Conservation (phyloP, 2,797 vertebrate genomes). For the Ispidina picta region DNA sequence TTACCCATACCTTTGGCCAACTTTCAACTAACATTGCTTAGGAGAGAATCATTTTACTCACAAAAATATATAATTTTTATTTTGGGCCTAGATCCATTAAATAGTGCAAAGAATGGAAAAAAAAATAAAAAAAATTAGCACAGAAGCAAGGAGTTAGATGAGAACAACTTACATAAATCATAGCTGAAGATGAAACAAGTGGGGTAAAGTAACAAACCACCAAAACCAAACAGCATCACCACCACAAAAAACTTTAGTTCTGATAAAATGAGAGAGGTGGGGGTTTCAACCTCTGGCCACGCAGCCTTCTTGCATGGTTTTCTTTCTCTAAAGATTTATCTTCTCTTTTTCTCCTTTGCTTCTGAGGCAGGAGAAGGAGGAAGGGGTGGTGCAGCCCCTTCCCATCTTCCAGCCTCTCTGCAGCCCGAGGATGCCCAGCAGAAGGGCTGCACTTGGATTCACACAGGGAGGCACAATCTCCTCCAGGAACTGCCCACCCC, state of each 20-base stretch:
- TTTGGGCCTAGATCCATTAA: background rate
- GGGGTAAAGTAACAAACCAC: too few species aligned
- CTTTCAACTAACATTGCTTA: background rate
- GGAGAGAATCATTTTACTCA: background rate
- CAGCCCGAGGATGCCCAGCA: background rate
- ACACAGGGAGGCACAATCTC: background rate
- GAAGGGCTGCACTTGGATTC: background rate
- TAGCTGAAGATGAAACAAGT: background rate
- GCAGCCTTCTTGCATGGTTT: background rate
- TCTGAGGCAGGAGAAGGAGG: background rate
- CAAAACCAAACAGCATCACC: too few species aligned
- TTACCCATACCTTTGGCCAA: background rate
- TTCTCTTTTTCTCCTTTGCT: background rate
- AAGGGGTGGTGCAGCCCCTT: background rate
- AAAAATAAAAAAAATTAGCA: background rate
- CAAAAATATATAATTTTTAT: background rate
- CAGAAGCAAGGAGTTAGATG: background rate
- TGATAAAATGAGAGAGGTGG: background rate
- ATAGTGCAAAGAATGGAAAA: background rate
- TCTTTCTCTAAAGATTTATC: background rate
- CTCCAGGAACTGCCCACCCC: background rate
- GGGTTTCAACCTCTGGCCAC: fast-evolving
- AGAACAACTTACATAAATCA: background rate
- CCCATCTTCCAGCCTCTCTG: background rate
- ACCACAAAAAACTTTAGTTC: background rate